Percentiles rank a stretch among this genome's conserved stretches.
Evolutionary conservation across 2,797 vertebrate species (phyloP).

Genomic region (Myioborus melanocephalus): DNA sequence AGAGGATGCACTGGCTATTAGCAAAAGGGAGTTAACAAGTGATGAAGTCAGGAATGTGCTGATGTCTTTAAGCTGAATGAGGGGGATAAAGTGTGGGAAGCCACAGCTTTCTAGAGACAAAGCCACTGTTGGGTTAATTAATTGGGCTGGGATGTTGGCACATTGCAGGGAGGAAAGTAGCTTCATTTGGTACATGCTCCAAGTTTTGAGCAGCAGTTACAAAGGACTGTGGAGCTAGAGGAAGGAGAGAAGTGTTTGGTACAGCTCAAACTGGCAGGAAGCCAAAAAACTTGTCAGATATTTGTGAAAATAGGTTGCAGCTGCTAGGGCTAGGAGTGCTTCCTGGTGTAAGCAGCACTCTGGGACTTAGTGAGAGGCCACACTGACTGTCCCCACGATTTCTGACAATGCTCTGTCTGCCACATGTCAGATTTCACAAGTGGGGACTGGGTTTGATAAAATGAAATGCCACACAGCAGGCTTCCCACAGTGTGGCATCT

Average conservation of each 20-base stretch:
- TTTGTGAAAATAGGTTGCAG: conserved; percentile 80
- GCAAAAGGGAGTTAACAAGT: conserved; percentile 78
- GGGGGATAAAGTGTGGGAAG: conserved; percentile 77
- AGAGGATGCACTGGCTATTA: conserved; percentile 68
- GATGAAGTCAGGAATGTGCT: conserved; percentile 83
- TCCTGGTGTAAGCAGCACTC: conserved; percentile 27
- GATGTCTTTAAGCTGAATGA: conserved; percentile 70
- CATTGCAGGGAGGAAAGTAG: conserved; percentile 53
- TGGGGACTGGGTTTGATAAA: neutral
- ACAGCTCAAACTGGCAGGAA: conserved; percentile 61
- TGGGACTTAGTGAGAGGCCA: neutral
- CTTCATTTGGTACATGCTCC: conserved; percentile 34
- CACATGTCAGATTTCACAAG: conserved; percentile 56
- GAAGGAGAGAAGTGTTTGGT: conserved; percentile 67
- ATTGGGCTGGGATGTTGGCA: conserved; percentile 67
- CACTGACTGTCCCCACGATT: conserved; percentile 21
- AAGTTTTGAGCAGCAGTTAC: conserved; percentile 58
- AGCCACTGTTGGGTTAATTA: conserved; percentile 77
- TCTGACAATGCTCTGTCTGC: conserved; percentile 30
- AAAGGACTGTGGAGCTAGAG: conserved; percentile 52
- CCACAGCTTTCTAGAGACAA: conserved; percentile 55
- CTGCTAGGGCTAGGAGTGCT: conserved; percentile 64
- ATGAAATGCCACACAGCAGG: neutral
- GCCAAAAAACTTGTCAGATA: conserved; percentile 78
- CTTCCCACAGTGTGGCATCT: neutral